Conservation (phyloP, 1,140 invertebrate species). For the Eupeodes corollae region DNA sequence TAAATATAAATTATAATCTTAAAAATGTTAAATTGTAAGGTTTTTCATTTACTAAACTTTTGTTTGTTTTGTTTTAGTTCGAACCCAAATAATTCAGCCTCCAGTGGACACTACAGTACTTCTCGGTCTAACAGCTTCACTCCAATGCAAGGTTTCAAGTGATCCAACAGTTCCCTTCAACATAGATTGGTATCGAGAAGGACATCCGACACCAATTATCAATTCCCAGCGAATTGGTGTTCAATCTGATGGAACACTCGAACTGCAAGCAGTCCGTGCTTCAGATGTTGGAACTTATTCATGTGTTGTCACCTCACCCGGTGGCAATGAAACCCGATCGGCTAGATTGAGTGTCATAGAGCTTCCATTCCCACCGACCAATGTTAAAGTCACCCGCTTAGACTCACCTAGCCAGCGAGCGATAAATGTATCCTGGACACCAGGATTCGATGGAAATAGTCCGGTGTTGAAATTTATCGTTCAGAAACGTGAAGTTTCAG, state of each 20-base stretch:
- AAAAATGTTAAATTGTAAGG: too few species aligned
- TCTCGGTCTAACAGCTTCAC: conserved; percentile 75
- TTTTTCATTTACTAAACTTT: conserved; percentile 2
- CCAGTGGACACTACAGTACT: conserved; percentile 81
- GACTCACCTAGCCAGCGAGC: conserved; percentile 47
- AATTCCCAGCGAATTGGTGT: conserved; percentile 57
- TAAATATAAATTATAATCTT: too few species aligned
- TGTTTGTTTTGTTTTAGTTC: conserved; percentile 46
- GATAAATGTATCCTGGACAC: conserved; percentile 88
- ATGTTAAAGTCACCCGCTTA: conserved; percentile 63
- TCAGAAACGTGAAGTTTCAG: conserved; percentile 77
- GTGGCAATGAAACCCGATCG: conserved; percentile 80
- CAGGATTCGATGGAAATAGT: conserved; percentile 94
- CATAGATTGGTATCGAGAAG: conserved; percentile 84
- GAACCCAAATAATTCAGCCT: conserved; percentile 84
- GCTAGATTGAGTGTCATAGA: conserved; percentile 84
- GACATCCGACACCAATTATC: conserved; percentile 43
- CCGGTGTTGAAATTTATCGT: conserved; percentile 88
- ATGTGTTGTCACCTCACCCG: conserved; percentile 68
- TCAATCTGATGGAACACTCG: conserved; percentile 61
- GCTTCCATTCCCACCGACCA: conserved; percentile 81
- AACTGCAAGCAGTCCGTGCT: conserved; percentile 69
- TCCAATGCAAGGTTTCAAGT: conserved; percentile 88
- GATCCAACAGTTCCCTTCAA: conserved; percentile 83
- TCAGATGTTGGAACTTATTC: conserved; percentile 72